phyloP scores from a whole-genome alignment of 2,797 vertebrate species.

The Poecilia wingei region DNA sequence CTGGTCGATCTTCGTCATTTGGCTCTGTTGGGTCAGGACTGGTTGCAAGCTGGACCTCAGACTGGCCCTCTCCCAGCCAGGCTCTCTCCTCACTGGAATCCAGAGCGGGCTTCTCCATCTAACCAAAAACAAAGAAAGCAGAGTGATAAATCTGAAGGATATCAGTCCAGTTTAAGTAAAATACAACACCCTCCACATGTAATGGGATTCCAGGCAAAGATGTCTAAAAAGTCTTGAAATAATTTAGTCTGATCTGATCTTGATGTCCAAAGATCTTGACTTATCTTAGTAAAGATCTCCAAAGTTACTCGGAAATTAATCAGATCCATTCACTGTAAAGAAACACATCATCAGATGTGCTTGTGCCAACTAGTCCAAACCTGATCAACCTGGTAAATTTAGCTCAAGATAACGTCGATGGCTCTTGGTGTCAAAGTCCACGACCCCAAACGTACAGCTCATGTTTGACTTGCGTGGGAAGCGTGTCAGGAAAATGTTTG shows the following conservation, averaged over 20 bases:
- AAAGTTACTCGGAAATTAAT: not conserved
- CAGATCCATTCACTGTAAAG: not conserved
- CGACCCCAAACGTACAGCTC: not conserved
- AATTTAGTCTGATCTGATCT: too few species aligned
- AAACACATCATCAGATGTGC: not conserved
- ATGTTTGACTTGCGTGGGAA: slow-evolving; percentile 5
- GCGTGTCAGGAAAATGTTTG: not conserved
- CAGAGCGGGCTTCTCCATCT: slow-evolving; percentile 79
- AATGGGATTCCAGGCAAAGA: not conserved
- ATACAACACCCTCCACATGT: not conserved
- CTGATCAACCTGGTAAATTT: not conserved
- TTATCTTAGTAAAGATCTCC: not conserved
- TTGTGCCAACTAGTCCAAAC: not conserved
- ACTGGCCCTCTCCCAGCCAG: slow-evolving; percentile 65
- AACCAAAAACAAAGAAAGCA: not conserved
- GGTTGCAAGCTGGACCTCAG: slow-evolving; percentile 62
- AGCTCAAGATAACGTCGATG: not conserved
- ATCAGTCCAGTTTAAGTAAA: not conserved
- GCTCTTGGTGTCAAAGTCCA: slow-evolving; percentile 1
- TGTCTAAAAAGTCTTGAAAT: not conserved
- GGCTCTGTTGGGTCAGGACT: slow-evolving; percentile 6
- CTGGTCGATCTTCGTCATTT: slow-evolving; percentile 68
- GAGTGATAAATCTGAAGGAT: not conserved
- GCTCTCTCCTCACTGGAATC: slow-evolving; percentile 54
- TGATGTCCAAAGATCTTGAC: not conserved